phyloP scores from a whole-genome alignment of 2,797 vertebrate species.

The Micromesistius poutassou region DNA sequence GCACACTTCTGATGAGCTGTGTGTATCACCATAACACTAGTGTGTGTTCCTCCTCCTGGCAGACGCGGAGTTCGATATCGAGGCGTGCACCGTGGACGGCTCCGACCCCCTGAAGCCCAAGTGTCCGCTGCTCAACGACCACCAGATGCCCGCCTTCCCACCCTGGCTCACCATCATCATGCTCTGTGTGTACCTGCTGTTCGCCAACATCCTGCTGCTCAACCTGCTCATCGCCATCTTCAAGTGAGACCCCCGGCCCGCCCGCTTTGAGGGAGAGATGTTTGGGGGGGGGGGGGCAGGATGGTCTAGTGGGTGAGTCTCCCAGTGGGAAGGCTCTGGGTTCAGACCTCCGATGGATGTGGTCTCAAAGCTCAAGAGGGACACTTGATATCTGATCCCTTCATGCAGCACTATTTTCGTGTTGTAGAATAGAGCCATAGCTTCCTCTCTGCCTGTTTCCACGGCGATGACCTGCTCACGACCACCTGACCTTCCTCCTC shows the following conservation, averaged over 20 bases:
- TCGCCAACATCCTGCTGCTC: slow-evolving; percentile 94
- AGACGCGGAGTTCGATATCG: slow-evolving; percentile 81
- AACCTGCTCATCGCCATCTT: slow-evolving; percentile 98
- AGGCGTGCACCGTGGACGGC: slow-evolving; percentile 82
- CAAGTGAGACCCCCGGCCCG: slow-evolving; percentile 77
- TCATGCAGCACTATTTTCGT: too few relatives aligned
- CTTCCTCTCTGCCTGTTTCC: background rate
- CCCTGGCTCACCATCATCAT: slow-evolving; percentile 92
- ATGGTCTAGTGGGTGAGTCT: too few relatives aligned
- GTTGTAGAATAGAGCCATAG: background rate
- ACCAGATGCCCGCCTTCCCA: slow-evolving; percentile 79
- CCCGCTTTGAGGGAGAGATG: background rate
- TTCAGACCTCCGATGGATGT: too few relatives aligned
- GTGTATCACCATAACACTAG: background rate
- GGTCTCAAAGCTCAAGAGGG: too few relatives aligned
- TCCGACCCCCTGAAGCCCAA: slow-evolving; percentile 89
- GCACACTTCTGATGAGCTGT: background rate
- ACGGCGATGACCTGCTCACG: background rate
- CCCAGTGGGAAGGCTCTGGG: too few relatives aligned
- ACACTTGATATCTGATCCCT: too few relatives aligned
- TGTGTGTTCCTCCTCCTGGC: slow-evolving; percentile 8
- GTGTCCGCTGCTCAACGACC: slow-evolving; percentile 79
- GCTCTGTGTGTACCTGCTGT: slow-evolving; percentile 91
- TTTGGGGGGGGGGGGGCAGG: background rate
- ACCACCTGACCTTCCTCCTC: background rate